A percentile compares a stretch with the other conserved stretches of the same genome.
Conservation (phyloP, 35 echinoderm and acorn worm species). For the Ophioderma brevispina region DNA sequence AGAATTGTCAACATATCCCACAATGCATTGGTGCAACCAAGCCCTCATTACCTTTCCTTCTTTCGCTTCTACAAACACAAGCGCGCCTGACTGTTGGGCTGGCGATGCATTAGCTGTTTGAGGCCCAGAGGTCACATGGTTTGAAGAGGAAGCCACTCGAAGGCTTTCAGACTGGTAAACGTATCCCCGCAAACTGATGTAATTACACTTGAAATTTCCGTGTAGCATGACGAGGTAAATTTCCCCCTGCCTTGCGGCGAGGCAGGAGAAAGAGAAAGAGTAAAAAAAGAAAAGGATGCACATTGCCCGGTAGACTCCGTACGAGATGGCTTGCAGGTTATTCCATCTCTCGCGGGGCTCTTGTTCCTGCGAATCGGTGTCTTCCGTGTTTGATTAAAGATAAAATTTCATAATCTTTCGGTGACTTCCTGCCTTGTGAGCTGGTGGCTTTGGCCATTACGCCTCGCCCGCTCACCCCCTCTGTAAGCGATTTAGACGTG, state of each 20-base stretch:
- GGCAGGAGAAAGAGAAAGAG: not conserved
- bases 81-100: too few relatives aligned
- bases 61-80: not conserved
- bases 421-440: constrained; percentile 17
- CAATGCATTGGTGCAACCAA: not conserved
- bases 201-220: constrained; percentile 72
- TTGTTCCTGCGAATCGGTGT: not conserved
- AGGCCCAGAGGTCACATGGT: constrained; percentile 46
- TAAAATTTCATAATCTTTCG: constrained; percentile 42
- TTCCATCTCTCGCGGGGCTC: not conserved
- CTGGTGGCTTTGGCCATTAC: constrained; percentile 9
- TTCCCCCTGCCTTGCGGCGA: constrained; percentile 13
- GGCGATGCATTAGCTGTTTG: too few relatives aligned
- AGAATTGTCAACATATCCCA: not conserved
- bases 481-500: too few relatives aligned
- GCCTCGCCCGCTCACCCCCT: too few relatives aligned
- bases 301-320: not conserved
- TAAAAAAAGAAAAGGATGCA: not conserved
- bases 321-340: constrained; percentile 12
- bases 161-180: constrained; percentile 72
- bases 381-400: constrained; percentile 43
- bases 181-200: constrained; percentile 73
- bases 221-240: constrained; percentile 64
- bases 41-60: not conserved
- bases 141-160: constrained; percentile 59